phyloP scores from a whole-genome alignment of 1,140 invertebrate genomes.

The Sycophila sp. region DNA sequence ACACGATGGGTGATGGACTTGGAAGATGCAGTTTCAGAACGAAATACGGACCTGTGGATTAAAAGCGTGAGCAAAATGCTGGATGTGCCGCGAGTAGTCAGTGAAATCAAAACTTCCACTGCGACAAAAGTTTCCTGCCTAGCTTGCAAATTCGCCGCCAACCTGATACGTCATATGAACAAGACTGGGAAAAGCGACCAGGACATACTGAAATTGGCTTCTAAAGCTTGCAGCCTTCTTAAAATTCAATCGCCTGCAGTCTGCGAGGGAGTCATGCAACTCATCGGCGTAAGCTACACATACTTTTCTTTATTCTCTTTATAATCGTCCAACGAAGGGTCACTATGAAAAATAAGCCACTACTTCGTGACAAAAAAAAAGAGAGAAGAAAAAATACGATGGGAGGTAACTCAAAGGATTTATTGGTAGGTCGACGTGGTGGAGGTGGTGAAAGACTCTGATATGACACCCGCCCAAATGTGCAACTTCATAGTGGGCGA shows the following conservation, averaged over 20 bases:
- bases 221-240: conserved; percentile 81
- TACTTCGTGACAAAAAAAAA: too few relatives aligned
- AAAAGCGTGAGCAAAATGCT: conserved; percentile 82
- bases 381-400: too few relatives aligned
- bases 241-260: conserved; percentile 86
- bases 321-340: too few relatives aligned
- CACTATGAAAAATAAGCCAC: too few relatives aligned
- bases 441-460: conserved; percentile 79
- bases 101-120: conserved; percentile 87
- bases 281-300: conserved; percentile 83
- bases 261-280: conserved; percentile 84
- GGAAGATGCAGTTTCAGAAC: conserved; percentile 68
- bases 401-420: conserved; percentile 19
- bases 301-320: too few relatives aligned
- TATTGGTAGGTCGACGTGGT: conserved; percentile 80
- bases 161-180: conserved; percentile 85
- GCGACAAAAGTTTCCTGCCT: conserved; percentile 91
- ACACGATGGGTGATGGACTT: conserved; percentile 76
- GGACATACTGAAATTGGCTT: conserved; percentile 85
- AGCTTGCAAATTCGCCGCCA: conserved; percentile 86
- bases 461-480: conserved; percentile 84
- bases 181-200: conserved; percentile 81
- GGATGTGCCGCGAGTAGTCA: conserved; percentile 83
- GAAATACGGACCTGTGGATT: conserved; percentile 78
- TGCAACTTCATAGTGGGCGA: conserved; percentile 92